Evolutionary conservation across 2,797 vertebrate genomes (phyloP), one percentile per base, ranked within the genome.

Genomic region (Spinibarbus caldwelli): DNA sequence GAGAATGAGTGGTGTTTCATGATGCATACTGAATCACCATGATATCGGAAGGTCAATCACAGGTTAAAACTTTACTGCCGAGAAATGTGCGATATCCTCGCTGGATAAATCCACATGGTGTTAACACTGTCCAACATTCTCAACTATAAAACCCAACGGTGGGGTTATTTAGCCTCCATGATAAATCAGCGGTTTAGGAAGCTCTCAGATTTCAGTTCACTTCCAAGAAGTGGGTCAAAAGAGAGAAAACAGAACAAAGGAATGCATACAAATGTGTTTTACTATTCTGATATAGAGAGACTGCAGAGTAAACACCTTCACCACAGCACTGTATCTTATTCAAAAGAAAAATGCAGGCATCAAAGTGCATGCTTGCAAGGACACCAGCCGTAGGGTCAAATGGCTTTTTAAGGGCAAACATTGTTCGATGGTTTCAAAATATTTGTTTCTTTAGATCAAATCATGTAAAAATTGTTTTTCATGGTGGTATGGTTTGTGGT

Each of bases 1-100:
- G 41, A 82, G 78, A 76, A 52, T 70, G n/a, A 80, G 79, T 80
- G 79, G 49, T 80, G 64, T 73, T 76, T 64, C 59, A 70, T 17
- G 23, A 76, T 45, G 75, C 62, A 79, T 49, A 67, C 80, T 87
- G 62, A 86, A 85, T 87, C 85, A 83, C 59, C 29, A 62, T 12
- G 47, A 73, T 82, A 77, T 78, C 43, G 26, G 77, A 85, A 71
- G 83, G 82, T 87, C 82, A 52, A 71, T 70, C 5, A 4, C 82
- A 81, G 86, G 83, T 87, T 76, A 62, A 71, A 57, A 66, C 76
- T 57, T 80, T 67, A 86, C 36, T 80, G 81, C 68, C 6, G 49
- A 77, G 68, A 83, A 38, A 84, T 79, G 68, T 79, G 67, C 2
- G 67, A 79, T 83, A 68, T 47, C 52, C 66, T 49, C 1, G 34